Evolutionary conservation across 2,888 invertebrate species (phyloP), one percentile per base, ranked within the genome.

Genomic region (Taphrorychus bicolor): DNA sequence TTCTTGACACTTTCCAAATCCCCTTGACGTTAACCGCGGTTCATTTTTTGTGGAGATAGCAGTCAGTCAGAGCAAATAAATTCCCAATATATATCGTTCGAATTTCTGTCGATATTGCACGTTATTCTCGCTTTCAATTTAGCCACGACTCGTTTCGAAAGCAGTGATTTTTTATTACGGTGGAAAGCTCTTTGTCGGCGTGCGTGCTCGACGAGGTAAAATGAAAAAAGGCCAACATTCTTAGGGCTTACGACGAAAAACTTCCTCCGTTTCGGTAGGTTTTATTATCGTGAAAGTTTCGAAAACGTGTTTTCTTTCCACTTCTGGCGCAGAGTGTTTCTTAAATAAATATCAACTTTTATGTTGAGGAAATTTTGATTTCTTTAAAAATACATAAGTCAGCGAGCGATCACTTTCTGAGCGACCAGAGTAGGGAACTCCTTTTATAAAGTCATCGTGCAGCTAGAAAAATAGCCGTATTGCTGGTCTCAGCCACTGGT

Each of bases 111-210:
- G 56, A 48, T 56, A 62, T 64, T 58, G 66, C 66, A 49, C 53
- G 32, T 17, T 60, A 66, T 66, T 59, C 53, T 59, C 60, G 45
- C 53, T 59, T 66, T 60, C 66, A 66, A 66, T 66, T 66, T 54
- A 42, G 66, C 52, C 59, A 41, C 54, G 48, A 66, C 41, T 54
- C 57, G 54, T 45, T 49, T 59, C 48, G 24, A 60, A 56, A 59
- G 59, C 59, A 54, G 66, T 60, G 60, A 66, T 66, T 66, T 66
- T 66, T 66, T 60, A 66, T 66, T 53, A 56, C 51, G 59, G 48
- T 48, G 48, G 49, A 32, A 52, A 51, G 53, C 64, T 54, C 48
- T 56, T 62, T 62, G 62, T 40, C 57, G 45, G 65, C 19, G 54
- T 59, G 54, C 66, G 59, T 59, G 66, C 59, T 66, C 56, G 66